Percentiles rank a stretch among this genome's conserved stretches.
Evolutionary conservation across 2,888 invertebrate genomes (phyloP).

Genomic region (Pheosia gnoma): DNA sequence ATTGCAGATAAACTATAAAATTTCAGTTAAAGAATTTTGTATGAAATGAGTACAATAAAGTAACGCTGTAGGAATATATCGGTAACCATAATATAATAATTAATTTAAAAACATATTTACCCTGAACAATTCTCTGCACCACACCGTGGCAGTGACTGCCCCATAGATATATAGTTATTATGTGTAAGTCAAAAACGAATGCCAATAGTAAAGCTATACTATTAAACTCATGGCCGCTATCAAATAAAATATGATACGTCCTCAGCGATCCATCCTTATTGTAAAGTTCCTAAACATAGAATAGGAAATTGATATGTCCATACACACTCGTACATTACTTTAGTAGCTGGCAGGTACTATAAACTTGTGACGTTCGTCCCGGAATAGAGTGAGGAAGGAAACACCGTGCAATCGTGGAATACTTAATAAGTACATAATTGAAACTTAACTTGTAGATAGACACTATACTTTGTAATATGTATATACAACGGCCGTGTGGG

Average conservation of each 20-base stretch:
- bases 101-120: too few species aligned
- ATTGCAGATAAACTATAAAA: too few species aligned
- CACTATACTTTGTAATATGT: not conserved
- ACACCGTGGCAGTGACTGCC: too few species aligned
- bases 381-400: constrained; percentile 48
- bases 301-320: not conserved
- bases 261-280: not conserved
- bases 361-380: constrained; percentile 23
- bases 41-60: too few species aligned
- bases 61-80: too few species aligned
- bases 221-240: too few species aligned
- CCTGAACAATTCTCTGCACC: too few species aligned
- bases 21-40: too few species aligned
- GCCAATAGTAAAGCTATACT: too few species aligned
- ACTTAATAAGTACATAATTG: constrained; percentile 39
- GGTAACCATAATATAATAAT: too few species aligned
- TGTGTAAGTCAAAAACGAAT: too few species aligned
- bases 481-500: not conserved
- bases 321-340: constrained; percentile 10
- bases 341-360: constrained; percentile 1
- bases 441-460: constrained; percentile 10
- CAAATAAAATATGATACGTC: not conserved
- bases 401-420: constrained; percentile 38
- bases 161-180: too few species aligned
- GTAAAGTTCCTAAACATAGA: not conserved